A percentile compares a stretch with the other conserved stretches of the same genome.
Conservation (phyloP, 2,113 vertebrate species). For the Tachysurus fulvidraco region DNA sequence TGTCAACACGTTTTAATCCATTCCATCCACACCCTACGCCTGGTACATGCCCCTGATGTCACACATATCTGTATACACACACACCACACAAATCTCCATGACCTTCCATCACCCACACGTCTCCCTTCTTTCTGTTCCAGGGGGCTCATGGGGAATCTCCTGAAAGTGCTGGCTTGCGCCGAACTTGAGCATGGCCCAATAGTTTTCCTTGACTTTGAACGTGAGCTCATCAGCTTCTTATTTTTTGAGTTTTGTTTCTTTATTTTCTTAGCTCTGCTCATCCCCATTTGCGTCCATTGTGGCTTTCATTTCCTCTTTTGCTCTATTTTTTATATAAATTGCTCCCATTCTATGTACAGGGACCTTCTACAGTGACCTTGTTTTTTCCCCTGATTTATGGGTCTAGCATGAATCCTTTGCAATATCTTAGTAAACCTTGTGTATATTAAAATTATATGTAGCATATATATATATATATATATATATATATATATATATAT, state of each 20-base stretch:
- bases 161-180: conserved; percentile 94
- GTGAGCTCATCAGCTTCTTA: conserved; percentile 88
- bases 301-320: conserved; percentile 51
- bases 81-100: conserved; percentile 59
- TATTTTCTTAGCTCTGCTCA: conserved; percentile 65
- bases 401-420: conserved; percentile 18
- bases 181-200: conserved; percentile 95
- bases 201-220: conserved; percentile 99
- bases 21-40: conserved; percentile 57
- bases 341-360: conserved; percentile 52
- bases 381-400: conserved; percentile 3
- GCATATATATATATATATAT: neutral
- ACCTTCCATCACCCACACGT: conserved; percentile 80
- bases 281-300: conserved; percentile 51
- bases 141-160: conserved; percentile 94
- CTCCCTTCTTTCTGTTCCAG: conserved; percentile 91
- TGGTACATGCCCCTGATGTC: conserved; percentile 40
- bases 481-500: neutral
- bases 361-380: neutral
- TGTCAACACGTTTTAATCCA: conserved; percentile 58
- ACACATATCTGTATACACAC: conserved; percentile 38
- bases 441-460: conserved; percentile 15
- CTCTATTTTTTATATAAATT: conserved; percentile 54
- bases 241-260: conserved; percentile 69
- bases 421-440: conserved; percentile 33